Base-by-base conservation (phyloP, 2,113 vertebrate species). In the Acanthochromis polyacanthus region DNA sequence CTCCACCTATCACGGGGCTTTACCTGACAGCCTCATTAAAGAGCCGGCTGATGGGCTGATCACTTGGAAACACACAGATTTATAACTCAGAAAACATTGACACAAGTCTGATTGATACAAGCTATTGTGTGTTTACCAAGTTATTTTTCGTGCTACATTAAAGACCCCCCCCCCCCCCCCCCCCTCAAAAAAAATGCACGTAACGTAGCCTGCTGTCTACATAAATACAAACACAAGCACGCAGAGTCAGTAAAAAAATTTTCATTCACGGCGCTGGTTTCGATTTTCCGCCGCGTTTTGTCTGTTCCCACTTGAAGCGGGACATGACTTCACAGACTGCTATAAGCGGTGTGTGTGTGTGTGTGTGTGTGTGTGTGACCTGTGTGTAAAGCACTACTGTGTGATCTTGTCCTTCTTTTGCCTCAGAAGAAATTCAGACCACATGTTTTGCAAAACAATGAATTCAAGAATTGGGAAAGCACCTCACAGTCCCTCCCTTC, bases 391-490 rank as follows among this genome's bases (percentile, higher is more conserved):
- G 55, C 65, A 76, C 87, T 82, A 87, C 82, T 88, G 88, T 90
- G 84, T 90, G 85, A 84, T 81, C 81, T 85, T 66, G 59, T 83
- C 82, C 65, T 81, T 78, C 71, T 86, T 71, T 82, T 74, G 57
- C 71, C 71, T 78, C 73, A 40, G 79, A 88, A 90, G 68, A 91
- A 89, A 93, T 87, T 85, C 75, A 72, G 82, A 90, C 87, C 91
- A 91, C 83, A 92, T 92, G 90, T 91, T 92, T 90, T 82, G 81
- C 14, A 36, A 80, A 88, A 92, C 83, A 87, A 86, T 84, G 70
- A 90, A 81, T 87, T 87, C 72, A 85, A 75, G 82, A 81, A 79
- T 72, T 87, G 88, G 92, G 91, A 93, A 93, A 93, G 88, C 90
- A 92, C 90, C 91, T 90, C 79, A 73, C 63, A 83, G 52, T 84